Evolutionary conservation across 2,888 invertebrate species (phyloP).

Genomic region (Matsumyia berberina): DNA sequence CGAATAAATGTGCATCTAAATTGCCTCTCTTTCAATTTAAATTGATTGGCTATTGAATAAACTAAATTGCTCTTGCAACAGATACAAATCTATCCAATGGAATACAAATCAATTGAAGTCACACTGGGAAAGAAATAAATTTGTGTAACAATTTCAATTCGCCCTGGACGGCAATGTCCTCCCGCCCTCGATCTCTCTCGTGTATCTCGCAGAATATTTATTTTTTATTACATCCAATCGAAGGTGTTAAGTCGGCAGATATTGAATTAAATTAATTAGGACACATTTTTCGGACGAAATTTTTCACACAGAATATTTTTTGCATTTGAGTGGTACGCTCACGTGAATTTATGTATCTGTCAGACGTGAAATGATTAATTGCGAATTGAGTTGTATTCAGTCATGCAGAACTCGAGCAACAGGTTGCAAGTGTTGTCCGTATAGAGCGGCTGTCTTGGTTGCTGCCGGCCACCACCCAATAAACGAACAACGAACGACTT

Average conservation of each 20-base stretch:
- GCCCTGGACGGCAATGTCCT: too few relatives aligned
- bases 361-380: constrained; percentile 55
- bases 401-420: background rate
- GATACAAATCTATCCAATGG: constrained; percentile 60
- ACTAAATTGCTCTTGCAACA: constrained; percentile 59
- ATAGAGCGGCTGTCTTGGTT: too few relatives aligned
- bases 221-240: constrained; percentile 13
- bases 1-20: constrained; percentile 47
- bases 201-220: background rate
- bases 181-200: background rate
- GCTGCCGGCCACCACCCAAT: too few relatives aligned
- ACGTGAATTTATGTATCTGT: constrained; percentile 42
- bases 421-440: background rate
- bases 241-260: constrained; percentile 26
- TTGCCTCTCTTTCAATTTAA: constrained; percentile 62
- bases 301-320: background rate
- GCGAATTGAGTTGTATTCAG: constrained; percentile 22
- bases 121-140: constrained; percentile 10
- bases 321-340: background rate
- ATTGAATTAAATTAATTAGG: constrained; percentile 40
- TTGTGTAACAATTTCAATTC: constrained; percentile 14
- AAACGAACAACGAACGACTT: background rate
- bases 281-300: constrained; percentile 18
- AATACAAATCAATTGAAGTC: constrained; percentile 61
- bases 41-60: constrained; percentile 68